Base-by-base conservation (phyloP, 2,113 vertebrate genomes). In the Tetrao urogallus region DNA sequence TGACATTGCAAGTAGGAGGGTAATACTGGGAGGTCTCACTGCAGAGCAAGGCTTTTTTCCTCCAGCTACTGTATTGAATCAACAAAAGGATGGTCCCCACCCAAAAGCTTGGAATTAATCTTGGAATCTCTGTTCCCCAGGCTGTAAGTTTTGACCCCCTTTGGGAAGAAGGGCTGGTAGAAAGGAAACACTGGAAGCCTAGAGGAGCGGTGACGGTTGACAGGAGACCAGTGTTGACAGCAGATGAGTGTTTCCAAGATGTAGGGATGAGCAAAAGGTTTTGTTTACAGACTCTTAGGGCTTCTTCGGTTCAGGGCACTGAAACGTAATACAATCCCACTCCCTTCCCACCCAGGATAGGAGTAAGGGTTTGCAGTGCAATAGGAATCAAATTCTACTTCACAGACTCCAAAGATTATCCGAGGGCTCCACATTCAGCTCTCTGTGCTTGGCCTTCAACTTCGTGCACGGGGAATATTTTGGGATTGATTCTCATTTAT, bases 181-280 rank as follows among this genome's bases (percentile, higher is more conserved):
- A 70, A 73, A 77, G 52, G 65, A 47, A 40, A 1, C 15, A 78
- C 73, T 14, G 83, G 65, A 58, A 79, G 48, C 81, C 66, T 52
- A 27, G 63, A 60, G 3, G 36, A 24, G 63, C 2, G 11, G 43
- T 28, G 82, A 17, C 32, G 78, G 74, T 0, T 75, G 58, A 28
- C 48, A 79, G 89, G 48, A 80, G 82, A 36, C 25, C 20, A 5
- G 73, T 7, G 89, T 20, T 93, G 94, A 64, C 77, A 94, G 91
- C 74, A 80, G 42, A 47, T 3, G 67, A 82, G 90, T 3, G 71
- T 45, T 92, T 74, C 45, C 75, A 76, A 88, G 87, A 73, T 65
- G 54, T 74, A 63, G 50, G 67, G 72, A 90, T 71, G 76, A 77
- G 72, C 79, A 91, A 64, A 64, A 56, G 64, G 1, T 36, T 36